These are phyloP conservation scores for Diachasmimorpha longicaudata DNA, from an alignment of 1,140 invertebrate species.

Conservation along the genomic window DNA sequence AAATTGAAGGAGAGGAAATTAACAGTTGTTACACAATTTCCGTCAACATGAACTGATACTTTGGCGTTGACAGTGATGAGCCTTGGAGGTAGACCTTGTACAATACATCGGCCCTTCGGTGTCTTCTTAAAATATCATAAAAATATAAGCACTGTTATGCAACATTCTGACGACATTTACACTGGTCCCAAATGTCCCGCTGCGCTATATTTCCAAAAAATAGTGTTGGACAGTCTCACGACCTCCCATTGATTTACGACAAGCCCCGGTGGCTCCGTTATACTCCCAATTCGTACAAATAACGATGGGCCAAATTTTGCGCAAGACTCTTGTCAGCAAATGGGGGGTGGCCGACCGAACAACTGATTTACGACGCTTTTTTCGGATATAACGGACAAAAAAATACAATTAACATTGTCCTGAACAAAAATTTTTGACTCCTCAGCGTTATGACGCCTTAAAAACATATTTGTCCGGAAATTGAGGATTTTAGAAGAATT, in stretches of 20 bases:
- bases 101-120: neutral
- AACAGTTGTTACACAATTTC: neutral
- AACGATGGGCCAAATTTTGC: neutral
- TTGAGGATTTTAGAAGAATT: neutral
- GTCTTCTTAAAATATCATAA: neutral
- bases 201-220: neutral
- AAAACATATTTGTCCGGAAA: neutral
- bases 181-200: neutral
- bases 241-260: constrained; percentile 7
- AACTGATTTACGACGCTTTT: constrained; percentile 4
- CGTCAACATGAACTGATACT: neutral
- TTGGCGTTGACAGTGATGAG: neutral
- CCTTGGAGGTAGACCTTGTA: neutral
- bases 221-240: neutral
- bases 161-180: neutral
- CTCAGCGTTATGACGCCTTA: neutral
- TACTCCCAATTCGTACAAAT: neutral
- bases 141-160: neutral
- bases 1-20: neutral
- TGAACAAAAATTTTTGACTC: neutral
- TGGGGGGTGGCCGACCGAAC: neutral
- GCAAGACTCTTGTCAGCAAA: neutral
- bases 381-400: neutral
- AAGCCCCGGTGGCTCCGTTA: neutral
- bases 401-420: neutral